A percentile compares a stretch with the other conserved stretches of the same genome.
phyloP scores from a whole-genome alignment of 35 echinoderm and acorn worm species.

The Eucidaris tribuloides region DNA sequence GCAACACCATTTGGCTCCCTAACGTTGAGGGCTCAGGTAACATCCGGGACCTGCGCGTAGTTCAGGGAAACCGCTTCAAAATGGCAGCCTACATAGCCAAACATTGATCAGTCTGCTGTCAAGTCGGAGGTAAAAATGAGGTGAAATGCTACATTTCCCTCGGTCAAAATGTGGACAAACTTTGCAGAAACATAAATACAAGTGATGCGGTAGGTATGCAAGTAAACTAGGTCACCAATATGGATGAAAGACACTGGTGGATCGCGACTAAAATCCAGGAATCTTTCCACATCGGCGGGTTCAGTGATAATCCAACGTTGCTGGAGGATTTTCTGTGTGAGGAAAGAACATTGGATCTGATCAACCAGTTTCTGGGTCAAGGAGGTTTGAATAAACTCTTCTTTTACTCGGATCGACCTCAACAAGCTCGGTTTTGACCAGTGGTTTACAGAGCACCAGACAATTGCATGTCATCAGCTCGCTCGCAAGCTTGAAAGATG shows the following conservation, averaged over 20 bases:
- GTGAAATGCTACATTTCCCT: background rate
- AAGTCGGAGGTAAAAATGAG: background rate
- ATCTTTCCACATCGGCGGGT: conserved; percentile 98
- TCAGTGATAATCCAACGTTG: conserved; percentile 93
- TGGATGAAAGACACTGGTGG: conserved; percentile 99
- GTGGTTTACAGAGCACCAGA: conserved; percentile 88
- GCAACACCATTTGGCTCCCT: too few species aligned
- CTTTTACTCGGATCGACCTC: conserved; percentile 98
- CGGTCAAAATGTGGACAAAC: background rate
- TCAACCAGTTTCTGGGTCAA: conserved; percentile 89
- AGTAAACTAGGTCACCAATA: conserved; percentile 31
- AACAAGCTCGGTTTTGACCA: conserved; percentile 66
- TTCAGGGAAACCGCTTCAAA: conserved; percentile 70
- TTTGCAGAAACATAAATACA: background rate
- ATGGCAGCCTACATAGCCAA: conserved; percentile 66
- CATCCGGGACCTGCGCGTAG: conserved; percentile 22
- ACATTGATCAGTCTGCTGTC: background rate
- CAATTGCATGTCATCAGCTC: conserved; percentile 94
- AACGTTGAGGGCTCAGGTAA: too few species aligned
- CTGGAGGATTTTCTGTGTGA: conserved; percentile 94
- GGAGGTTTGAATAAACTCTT: conserved; percentile 97
- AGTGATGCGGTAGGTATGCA: background rate
- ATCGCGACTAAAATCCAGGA: conserved; percentile 99
- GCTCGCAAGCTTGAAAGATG: conserved; percentile 86
- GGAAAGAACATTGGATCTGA: conserved; percentile 76